Evolutionary conservation across 1,140 invertebrate species (phyloP), one percentile per base, ranked within the genome.

Genomic region (Anthonomus grandis): DNA sequence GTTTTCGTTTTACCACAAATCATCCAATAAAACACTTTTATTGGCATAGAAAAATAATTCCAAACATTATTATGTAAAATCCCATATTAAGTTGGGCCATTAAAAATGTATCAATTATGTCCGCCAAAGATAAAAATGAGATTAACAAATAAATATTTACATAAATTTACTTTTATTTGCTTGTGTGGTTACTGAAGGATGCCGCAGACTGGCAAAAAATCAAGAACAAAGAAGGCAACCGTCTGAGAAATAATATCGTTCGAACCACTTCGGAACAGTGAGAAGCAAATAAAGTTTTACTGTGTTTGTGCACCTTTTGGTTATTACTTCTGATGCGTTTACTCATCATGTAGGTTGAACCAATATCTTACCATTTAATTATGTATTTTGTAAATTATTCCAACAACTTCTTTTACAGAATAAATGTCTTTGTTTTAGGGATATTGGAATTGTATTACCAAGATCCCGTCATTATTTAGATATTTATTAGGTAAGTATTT

Each of bases 221-320:
- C 48, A 24, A 50, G 48, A 50, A 50, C 48, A 50, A 50, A 50
- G 48, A 22, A 27, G 3, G 48, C n/a, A 50, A 21, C 48, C 27
- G 48, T 50, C 31, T 38, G 19, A 50, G 48, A 50, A 46, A 48
- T 44, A 42, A 44, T 48, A 27, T 48, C 23, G 25, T 15, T 27
- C 36, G 25, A 24, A 50, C 21, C 15, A 12, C 42, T 45, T 45
- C 19, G 25, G 42, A 45, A 45, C 42, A n/a, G n/a, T n/a, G 17
- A 45, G 25, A 9, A 23, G 42, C 42, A 45, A 45, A 45, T 23
- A 45, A 19, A 19, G 25, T 34, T 34, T 13, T 13, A 34, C 25
- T 45, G 25, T 45, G 42, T 45, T 45, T 45, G 19, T 42, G 39
- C 39, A 42, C 39, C 39, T 42, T 42, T 13, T 42, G 42, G n/a